phyloP scores from a whole-genome alignment of 2,888 invertebrate species.

The Himalopsyche tibetana region DNA sequence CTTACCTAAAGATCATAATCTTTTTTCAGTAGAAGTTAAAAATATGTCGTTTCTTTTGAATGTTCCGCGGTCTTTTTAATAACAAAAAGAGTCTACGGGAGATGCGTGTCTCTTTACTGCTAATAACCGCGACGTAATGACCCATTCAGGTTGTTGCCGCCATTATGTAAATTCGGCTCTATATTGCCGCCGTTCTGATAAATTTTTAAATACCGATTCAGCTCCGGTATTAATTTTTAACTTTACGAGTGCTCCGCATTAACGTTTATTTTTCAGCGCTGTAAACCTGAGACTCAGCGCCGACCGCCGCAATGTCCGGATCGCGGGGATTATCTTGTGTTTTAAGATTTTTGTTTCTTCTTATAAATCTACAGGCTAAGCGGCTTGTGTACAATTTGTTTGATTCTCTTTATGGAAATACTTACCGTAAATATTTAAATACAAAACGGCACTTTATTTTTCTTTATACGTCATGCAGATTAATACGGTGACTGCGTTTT shows the following conservation, averaged over 20 bases:
- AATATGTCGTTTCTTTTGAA: slow-evolving; percentile 42
- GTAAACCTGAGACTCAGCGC: neutral
- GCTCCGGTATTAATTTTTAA: slow-evolving; percentile 60
- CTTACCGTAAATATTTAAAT: neutral
- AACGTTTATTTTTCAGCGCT: slow-evolving; percentile 32
- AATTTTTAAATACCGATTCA: slow-evolving; percentile 62
- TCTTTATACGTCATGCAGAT: neutral
- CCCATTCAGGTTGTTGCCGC: slow-evolving; percentile 61
- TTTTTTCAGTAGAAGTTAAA: neutral
- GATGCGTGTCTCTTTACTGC: slow-evolving; percentile 56
- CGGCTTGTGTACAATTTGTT: slow-evolving; percentile 26
- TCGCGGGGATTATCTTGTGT: slow-evolving; percentile 36
- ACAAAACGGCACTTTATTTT: too few relatives aligned
- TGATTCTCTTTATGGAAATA: neutral
- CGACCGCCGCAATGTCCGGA: slow-evolving; percentile 27
- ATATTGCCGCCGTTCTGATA: slow-evolving; percentile 58
- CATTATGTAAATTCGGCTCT: slow-evolving; percentile 59
- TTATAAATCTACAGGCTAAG: slow-evolving; percentile 31
- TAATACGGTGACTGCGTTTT: too few relatives aligned
- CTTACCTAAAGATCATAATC: slow-evolving; percentile 1
- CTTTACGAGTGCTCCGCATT: slow-evolving; percentile 39
- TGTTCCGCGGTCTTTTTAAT: slow-evolving; percentile 8
- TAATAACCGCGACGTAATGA: slow-evolving; percentile 58
- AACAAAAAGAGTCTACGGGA: slow-evolving; percentile 33
- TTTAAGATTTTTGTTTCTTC: slow-evolving; percentile 42